Evolutionary conservation across 2,888 invertebrate genomes (phyloP), one percentile per base, ranked within the genome.

Genomic region (Shargacucullia verbasci): DNA sequence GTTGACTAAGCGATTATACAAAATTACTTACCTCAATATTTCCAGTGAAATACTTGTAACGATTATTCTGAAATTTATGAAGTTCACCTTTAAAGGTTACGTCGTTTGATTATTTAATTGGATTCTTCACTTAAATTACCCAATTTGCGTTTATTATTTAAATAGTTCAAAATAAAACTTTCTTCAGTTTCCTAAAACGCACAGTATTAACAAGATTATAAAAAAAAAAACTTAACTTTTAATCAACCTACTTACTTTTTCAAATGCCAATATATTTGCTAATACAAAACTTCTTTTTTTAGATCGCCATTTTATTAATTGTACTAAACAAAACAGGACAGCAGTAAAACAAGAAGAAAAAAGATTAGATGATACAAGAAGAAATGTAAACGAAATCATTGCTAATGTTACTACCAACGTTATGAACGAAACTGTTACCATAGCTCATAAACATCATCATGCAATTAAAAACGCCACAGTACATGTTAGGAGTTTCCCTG

Each of bases 301-400:
- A 69, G 69, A 52, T 39, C 38, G 10, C 2, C 33, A 47, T 2
- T 13, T 8, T 10, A 2, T 29, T 9, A 66, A 61, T 11, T 9
- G 10, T 10, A 25, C 27, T 5, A 56, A 40, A 4, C 12, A 44
- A 15, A 47, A 13, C 7, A 6, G 13, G 1, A 7, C 25, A 11
- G 29, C 10, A 14, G 12, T 9, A 29, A 8, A 13, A 38, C 31
- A 43, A 15, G 45, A 55, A 57, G 29, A 35, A 12, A 29, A 14
- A 11, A 8, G 14, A 1, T 0, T 1, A 12, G 38, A 71, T 15
- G 12, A 40, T 4, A 41, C 47, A 8, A 41, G 65, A 27, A 72
- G 68, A 53, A 56, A 11, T 47, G 62, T 13, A 13, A 7, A 4
- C 2, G 33, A 45, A 0, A n/a, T 0, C 7, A 37, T 10, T 6